Conservation (phyloP, 2,113 vertebrate species). For the Potamarius usumacintae region DNA sequence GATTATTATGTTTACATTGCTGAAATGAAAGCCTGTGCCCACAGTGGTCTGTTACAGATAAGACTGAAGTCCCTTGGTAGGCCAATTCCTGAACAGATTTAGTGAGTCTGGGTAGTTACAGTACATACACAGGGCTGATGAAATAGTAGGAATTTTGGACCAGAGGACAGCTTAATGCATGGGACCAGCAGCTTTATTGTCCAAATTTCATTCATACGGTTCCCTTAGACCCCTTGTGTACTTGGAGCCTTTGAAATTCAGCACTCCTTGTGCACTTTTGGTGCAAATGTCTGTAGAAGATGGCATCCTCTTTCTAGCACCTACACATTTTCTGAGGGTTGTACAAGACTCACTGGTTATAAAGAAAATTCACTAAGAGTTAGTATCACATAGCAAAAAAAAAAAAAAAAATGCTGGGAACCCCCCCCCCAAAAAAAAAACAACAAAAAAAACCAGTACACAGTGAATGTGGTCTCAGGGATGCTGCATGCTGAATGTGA, state of each 20-base stretch:
- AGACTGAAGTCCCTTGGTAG: background rate
- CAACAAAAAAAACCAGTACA: background rate
- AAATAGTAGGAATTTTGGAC: background rate
- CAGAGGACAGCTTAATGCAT: background rate
- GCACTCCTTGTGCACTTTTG: background rate
- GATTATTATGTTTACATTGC: slow-evolving; percentile 1
- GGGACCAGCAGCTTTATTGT: background rate
- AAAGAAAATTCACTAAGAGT: background rate
- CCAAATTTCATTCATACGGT: background rate
- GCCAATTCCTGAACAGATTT: background rate
- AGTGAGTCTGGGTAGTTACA: background rate
- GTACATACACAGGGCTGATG: background rate
- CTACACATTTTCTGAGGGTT: background rate
- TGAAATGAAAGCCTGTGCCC: background rate
- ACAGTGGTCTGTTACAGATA: background rate
- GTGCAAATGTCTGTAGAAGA: background rate
- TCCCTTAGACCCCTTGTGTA: background rate
- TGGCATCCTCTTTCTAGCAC: background rate
- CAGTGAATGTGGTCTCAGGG: background rate
- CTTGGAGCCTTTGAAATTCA: background rate
- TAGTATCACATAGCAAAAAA: background rate
- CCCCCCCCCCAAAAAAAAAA: background rate
- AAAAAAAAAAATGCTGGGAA: background rate
- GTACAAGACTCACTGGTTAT: background rate
- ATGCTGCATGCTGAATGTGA: background rate